Evolutionary conservation across 1,140 invertebrate species (phyloP), one percentile per base, ranked within the genome.

Genomic region (Elysia chlorotica): DNA sequence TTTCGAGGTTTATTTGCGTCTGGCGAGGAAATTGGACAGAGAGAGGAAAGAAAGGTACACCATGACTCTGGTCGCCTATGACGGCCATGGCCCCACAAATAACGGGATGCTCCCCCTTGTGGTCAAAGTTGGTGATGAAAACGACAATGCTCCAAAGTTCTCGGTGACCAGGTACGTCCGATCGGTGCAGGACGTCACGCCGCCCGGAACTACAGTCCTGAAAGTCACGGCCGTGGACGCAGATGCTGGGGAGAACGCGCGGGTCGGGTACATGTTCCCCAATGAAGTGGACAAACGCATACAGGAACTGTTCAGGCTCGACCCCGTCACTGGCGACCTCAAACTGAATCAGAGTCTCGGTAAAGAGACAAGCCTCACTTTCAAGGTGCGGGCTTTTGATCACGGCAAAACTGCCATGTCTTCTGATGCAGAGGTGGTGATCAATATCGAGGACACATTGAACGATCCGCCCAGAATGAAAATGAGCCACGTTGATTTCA

Each of bases 111-210:
- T 96, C 0, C 93, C 92, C 1, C 94, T 99, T 0, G 91, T 94
- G 0, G 91, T 99, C 0, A 93, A 92, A 1, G 91, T 98, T 0
- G 93, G 95, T 81, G 96, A 99, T 86, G 92, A 96, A 0, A 98
- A 98, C 85, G 96, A 98, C 84, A 98, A 98, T 86, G 93, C 95
- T 87, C 96, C 96, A 0, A 90, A 91, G 4, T 83, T 83, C 61
- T 53, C 38, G 5, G 89, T 92, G 41, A n/a, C 1, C 2, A 61
- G 35, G 41, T 93, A 95, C 80, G 91, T 93, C 79, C 89, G 93
- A 0, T 85, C 77, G 21, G 79, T 97, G 0, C 93, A 92, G 73
- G 96, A 98, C 88, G 91, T 91, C 70, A 88, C 91, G 0, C 85
- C 90, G 31, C 89, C 93, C 17, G 93, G 92, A 1, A 90, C 90